These are phyloP conservation scores for Clamator glandarius DNA, from an alignment of 2,797 vertebrate species.

Conservation along the genomic window DNA sequence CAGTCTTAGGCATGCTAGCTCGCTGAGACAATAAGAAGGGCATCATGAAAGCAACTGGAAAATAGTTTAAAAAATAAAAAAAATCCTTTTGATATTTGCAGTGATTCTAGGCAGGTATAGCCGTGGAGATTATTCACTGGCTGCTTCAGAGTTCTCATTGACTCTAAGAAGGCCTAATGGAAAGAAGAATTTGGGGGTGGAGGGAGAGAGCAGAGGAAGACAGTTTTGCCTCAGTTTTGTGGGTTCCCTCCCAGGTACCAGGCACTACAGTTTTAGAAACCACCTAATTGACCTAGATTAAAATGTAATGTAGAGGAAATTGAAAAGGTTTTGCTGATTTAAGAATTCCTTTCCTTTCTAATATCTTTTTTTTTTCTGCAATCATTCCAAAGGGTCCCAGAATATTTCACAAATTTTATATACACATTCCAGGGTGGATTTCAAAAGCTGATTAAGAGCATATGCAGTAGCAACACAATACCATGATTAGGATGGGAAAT, in stretches of 20 bases:
- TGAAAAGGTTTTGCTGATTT: background rate
- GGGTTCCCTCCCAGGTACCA: background rate
- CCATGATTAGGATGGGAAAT: background rate
- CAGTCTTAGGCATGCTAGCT: fast-evolving
- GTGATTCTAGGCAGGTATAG: background rate
- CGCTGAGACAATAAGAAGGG: background rate
- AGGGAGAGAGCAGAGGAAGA: background rate
- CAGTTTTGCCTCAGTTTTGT: background rate
- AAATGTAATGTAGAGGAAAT: background rate
- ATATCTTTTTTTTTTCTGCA: background rate
- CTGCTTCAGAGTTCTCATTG: background rate
- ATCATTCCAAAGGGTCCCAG: background rate
- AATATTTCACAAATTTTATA: constrained; percentile 21
- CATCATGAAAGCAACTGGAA: background rate
- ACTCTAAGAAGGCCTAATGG: background rate
- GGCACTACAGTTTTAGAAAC: background rate
- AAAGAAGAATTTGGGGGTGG: background rate
- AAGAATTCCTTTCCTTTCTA: background rate
- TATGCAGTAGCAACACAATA: constrained; percentile 5
- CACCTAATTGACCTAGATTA: background rate
- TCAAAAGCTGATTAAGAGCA: constrained; percentile 37
- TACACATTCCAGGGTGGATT: background rate
- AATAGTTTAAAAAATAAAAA: background rate
- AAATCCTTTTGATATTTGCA: background rate
- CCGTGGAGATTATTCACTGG: background rate